These are phyloP conservation scores for Drosophila heteroneura DNA, from an alignment of 2,888 invertebrate genomes.

Conservation along the genomic window DNA sequence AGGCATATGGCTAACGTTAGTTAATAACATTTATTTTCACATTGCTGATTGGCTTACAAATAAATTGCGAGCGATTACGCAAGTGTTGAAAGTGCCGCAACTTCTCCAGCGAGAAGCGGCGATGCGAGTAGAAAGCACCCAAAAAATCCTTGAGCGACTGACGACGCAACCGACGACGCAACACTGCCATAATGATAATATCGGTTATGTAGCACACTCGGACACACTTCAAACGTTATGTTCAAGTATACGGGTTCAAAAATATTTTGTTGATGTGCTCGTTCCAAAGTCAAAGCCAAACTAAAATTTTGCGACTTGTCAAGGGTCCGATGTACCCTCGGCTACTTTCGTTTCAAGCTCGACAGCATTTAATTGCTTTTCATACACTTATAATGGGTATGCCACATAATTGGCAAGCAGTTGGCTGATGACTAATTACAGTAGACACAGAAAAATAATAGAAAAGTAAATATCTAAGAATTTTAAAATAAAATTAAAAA, in stretches of 20 bases:
- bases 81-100: conserved; percentile 55
- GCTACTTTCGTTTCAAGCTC: conserved; percentile 54
- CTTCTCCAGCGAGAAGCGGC: conserved; percentile 69
- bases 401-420: too few relatives aligned
- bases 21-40: conserved; percentile 17
- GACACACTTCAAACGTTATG: conserved; percentile 3
- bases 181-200: conserved; percentile 62
- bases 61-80: conserved; percentile 57
- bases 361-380: conserved; percentile 43
- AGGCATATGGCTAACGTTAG: conserved; percentile 2
- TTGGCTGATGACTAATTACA: neutral
- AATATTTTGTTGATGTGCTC: conserved; percentile 36
- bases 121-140: conserved; percentile 57
- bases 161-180: conserved; percentile 66
- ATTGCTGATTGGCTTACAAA: conserved; percentile 56
- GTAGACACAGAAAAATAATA: neutral
- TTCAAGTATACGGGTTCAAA: neutral
- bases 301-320: conserved; percentile 42
- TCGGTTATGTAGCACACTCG: neutral
- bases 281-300: conserved; percentile 63
- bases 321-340: conserved; percentile 61
- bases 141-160: conserved; percentile 72
- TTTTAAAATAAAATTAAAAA: neutral
- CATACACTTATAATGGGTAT: conserved; percentile 24
- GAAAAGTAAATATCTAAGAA: neutral